Conservation (phyloP, 1,140 invertebrate species). For the Saccostrea echinata region DNA sequence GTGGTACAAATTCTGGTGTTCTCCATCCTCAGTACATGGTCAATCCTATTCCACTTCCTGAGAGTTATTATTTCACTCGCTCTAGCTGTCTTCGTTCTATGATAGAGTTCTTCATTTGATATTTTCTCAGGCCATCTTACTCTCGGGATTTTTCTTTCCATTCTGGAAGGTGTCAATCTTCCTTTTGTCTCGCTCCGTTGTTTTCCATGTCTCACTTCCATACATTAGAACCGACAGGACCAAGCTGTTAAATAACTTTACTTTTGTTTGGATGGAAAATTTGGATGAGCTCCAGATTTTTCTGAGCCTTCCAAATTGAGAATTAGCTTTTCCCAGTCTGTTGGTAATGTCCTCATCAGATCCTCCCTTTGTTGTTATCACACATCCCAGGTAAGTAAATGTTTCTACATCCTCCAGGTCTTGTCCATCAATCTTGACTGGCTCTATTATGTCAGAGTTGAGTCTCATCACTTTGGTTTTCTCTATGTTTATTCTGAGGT, state of each 20-base stretch:
- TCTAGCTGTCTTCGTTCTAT: neutral
- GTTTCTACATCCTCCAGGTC: slow-evolving; percentile 25
- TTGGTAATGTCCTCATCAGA: neutral
- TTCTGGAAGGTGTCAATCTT: neutral
- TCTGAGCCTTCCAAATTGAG: neutral
- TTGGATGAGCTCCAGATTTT: no score
- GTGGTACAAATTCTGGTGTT: neutral
- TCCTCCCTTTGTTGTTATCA: slow-evolving; percentile 22
- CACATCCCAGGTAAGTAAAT: slow-evolving; percentile 11
- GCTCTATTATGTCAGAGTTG: no score
- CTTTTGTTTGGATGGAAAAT: neutral
- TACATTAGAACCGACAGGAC: slow-evolving; percentile 38
- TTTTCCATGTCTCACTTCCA: slow-evolving; percentile 51
- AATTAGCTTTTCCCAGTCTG: neutral
- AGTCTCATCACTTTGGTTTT: no score
- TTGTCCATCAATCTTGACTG: no score
- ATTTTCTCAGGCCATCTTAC: neutral
- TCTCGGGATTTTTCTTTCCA: neutral
- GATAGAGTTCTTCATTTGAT: slow-evolving; percentile 14
- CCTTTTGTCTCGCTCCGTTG: neutral
- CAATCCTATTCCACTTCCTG: neutral
- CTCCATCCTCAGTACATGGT: slow-evolving; percentile 22
- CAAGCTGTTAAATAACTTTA: slow-evolving; percentile 41
- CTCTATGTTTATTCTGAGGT: no score
- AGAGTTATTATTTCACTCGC: neutral